These are phyloP conservation scores for Apostichopus parvimensis DNA, from an alignment of 35 echinoderm and acorn worm species.

Conservation along the genomic window DNA sequence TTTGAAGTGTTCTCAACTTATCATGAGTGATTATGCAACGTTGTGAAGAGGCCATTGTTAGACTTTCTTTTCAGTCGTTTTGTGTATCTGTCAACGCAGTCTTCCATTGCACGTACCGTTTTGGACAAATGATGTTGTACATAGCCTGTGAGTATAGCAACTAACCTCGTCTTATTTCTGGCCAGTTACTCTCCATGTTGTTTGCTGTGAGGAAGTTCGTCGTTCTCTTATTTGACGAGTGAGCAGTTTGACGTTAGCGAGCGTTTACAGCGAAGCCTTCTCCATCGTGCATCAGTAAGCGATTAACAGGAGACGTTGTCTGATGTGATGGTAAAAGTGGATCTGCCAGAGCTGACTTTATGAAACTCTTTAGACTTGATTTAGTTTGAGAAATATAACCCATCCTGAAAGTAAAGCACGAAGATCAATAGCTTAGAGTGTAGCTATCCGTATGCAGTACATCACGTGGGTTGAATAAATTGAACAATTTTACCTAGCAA, in stretches of 20 bases:
- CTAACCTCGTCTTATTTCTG: background rate
- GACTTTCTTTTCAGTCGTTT: constrained; percentile 35
- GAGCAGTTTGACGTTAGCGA: constrained; percentile 29
- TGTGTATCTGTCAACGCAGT: background rate
- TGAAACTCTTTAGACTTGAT: background rate
- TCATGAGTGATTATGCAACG: constrained; percentile 26
- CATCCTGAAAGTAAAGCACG: background rate
- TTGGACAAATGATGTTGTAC: constrained; percentile 33
- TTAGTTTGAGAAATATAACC: background rate
- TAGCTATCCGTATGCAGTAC: background rate
- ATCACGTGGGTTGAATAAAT: background rate
- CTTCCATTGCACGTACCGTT: background rate
- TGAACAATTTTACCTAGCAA: background rate
- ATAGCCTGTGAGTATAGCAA: constrained; percentile 48
- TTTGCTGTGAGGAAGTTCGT: constrained; percentile 33
- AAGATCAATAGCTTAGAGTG: background rate
- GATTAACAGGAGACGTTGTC: background rate
- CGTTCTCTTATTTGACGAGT: background rate
- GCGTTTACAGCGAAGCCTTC: constrained; percentile 38
- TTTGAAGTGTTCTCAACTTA: constrained; percentile 36
- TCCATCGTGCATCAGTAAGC: constrained; percentile 54
- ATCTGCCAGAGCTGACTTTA: background rate
- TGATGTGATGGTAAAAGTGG: constrained; percentile 52
- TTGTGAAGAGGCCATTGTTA: background rate
- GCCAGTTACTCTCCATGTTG: background rate